Conservation (phyloP, 2,888 invertebrate genomes). For the Agapetus fuscipes region DNA sequence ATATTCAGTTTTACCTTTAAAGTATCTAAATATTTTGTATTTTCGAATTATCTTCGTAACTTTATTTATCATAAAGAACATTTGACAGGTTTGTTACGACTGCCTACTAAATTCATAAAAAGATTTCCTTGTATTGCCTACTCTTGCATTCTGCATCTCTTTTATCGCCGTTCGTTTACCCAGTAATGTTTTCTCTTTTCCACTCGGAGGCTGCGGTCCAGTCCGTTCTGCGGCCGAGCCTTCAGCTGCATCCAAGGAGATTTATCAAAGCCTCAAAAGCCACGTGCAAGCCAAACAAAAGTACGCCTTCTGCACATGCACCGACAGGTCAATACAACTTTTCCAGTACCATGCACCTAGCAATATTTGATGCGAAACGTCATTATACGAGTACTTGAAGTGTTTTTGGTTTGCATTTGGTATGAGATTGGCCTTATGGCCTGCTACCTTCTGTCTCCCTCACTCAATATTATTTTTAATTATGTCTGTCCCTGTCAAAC, state of each 20-base stretch:
- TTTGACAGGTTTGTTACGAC: background rate
- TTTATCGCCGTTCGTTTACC: background rate
- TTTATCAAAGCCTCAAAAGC: slow-evolving; percentile 3
- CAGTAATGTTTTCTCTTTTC: background rate
- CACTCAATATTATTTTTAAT: too few relatives aligned
- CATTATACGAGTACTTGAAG: slow-evolving; percentile 3
- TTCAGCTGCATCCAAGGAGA: slow-evolving; percentile 7
- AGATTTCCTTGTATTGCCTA: slow-evolving; percentile 2
- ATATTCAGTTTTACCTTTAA: too few relatives aligned
- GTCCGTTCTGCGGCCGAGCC: slow-evolving; percentile 6
- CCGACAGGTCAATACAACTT: background rate
- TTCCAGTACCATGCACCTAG: background rate
- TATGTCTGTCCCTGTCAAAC: slow-evolving; percentile 1
- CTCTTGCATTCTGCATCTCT: background rate
- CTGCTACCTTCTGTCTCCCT: slow-evolving; percentile 2
- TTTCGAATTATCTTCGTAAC: background rate
- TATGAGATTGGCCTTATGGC: slow-evolving; percentile 1
- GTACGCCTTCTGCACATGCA: background rate
- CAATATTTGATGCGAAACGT: slow-evolving; percentile 1
- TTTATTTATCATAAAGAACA: background rate
- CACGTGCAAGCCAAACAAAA: slow-evolving; percentile 1
- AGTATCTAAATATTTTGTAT: background rate
- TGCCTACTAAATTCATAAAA: background rate
- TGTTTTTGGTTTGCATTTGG: slow-evolving; percentile 9
- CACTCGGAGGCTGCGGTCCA: slow-evolving; percentile 1